phyloP scores from a whole-genome alignment of 2,888 invertebrate species.

The Alloscopus bannaensis region DNA sequence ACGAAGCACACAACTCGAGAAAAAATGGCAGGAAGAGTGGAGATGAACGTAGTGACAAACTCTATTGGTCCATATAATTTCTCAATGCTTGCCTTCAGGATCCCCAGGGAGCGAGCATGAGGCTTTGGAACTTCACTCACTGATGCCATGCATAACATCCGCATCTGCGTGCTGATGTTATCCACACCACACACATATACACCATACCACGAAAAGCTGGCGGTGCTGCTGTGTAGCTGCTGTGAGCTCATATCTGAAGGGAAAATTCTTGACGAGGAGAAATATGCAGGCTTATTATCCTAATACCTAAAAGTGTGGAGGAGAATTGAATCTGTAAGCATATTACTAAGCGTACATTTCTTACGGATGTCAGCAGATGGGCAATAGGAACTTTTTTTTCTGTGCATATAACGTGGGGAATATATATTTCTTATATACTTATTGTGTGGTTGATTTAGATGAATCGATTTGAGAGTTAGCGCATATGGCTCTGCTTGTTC shows the following conservation, averaged over 20 bases:
- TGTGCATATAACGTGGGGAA: too few relatives aligned
- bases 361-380: conserved; percentile 5
- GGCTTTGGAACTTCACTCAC: conserved; percentile 40
- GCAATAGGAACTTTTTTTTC: neutral
- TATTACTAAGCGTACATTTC: neutral
- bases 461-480: too few relatives aligned
- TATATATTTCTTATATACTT: too few relatives aligned
- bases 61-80: conserved; percentile 57
- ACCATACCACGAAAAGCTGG: neutral
- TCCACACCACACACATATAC: too few relatives aligned
- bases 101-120: conserved; percentile 50
- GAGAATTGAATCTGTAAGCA: neutral
- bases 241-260: conserved; percentile 29
- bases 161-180: conserved; percentile 24
- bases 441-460: too few relatives aligned
- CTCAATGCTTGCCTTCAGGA: conserved; percentile 54
- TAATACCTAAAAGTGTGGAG: conserved; percentile 30
- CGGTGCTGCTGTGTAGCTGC: conserved; percentile 1
- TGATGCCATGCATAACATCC: conserved; percentile 2
- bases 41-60: conserved; percentile 56
- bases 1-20: conserved; percentile 12
- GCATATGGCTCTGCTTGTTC: too few relatives aligned
- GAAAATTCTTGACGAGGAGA: conserved; percentile 55
- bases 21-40: conserved; percentile 44
- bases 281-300: conserved; percentile 61